Percentiles rank a stretch among this genome's conserved stretches.
These are phyloP conservation scores for Eptatretus atami DNA, from an alignment of 2,797 vertebrate species.

Conservation along the genomic window DNA sequence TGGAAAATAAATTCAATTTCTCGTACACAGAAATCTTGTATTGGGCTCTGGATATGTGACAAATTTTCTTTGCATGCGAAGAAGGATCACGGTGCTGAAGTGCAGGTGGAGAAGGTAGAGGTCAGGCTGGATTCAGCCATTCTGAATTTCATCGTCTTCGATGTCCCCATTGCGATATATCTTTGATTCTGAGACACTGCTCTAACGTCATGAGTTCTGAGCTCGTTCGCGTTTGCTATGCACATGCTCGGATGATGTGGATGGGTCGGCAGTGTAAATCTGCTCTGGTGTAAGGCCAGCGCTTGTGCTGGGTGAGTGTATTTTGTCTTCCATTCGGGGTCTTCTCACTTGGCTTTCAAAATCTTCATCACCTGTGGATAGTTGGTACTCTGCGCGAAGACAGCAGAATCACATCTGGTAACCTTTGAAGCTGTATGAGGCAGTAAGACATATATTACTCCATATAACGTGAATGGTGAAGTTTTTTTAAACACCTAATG, in stretches of 20 bases:
- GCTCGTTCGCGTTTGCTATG: constrained; percentile 54
- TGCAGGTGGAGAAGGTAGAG: too few relatives aligned
- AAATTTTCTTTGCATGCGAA: too few relatives aligned
- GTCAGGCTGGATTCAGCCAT: background rate
- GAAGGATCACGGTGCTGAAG: too few relatives aligned
- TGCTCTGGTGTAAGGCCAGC: constrained; percentile 77
- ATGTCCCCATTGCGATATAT: constrained; percentile 25
- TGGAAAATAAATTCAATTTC: too few relatives aligned
- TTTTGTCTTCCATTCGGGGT: constrained; percentile 54
- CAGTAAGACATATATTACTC: too few relatives aligned
- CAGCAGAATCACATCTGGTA: too few relatives aligned
- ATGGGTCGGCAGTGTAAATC: constrained; percentile 34
- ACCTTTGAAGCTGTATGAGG: too few relatives aligned
- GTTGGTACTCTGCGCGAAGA: too few relatives aligned
- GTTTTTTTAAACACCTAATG: background rate
- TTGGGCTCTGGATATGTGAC: too few relatives aligned
- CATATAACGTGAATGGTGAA: background rate
- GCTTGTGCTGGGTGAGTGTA: constrained; percentile 46
- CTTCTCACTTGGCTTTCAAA: constrained; percentile 53
- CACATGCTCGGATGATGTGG: constrained; percentile 40
- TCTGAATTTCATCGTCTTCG: constrained; percentile 19
- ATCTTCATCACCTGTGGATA: constrained; percentile 53
- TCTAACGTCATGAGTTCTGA: constrained; percentile 89
- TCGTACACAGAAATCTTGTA: too few relatives aligned
- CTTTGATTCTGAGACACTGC: constrained; percentile 31